Conservation (phyloP, 1,140 invertebrate species). For the Cydia amplana region DNA sequence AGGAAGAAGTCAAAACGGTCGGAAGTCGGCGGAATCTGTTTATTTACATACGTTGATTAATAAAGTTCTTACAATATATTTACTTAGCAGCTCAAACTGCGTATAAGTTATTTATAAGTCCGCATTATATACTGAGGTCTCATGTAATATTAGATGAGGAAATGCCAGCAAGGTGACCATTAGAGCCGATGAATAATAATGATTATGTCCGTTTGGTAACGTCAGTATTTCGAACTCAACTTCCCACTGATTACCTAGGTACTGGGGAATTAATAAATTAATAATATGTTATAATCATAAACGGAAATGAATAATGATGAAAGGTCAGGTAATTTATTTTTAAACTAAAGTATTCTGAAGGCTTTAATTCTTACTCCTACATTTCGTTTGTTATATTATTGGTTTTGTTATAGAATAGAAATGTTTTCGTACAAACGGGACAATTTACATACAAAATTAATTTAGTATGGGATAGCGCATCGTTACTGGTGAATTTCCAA, state of each 20-base stretch:
- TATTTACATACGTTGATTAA: constrained; percentile 18
- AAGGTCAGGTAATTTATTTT: background rate
- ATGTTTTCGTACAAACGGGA: too few species aligned
- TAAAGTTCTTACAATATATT: background rate
- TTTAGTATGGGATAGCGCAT: too few species aligned
- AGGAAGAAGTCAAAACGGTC: constrained; percentile 2
- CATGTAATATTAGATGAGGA: constrained; percentile 24
- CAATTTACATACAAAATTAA: too few species aligned
- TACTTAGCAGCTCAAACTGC: background rate
- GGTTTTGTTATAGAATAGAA: too few species aligned
- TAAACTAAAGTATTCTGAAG: background rate
- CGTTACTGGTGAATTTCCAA: too few species aligned
- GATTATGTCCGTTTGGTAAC: background rate
- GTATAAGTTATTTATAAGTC: constrained; percentile 27
- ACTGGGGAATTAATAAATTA: too few species aligned
- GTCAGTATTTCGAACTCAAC: background rate
- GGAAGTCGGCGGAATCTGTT: constrained; percentile 12
- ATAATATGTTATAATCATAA: too few species aligned
- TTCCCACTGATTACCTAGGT: too few species aligned
- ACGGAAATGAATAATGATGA: too few species aligned
- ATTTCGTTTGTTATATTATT: background rate
- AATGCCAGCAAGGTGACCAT: constrained; percentile 16
- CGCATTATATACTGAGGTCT: constrained; percentile 17
- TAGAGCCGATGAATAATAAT: constrained; percentile 1
- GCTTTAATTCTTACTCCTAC: background rate